A percentile compares a stretch with the other conserved stretches of the same genome.
Evolutionary conservation across 92 coral and sea anemone genomes (phyloP).

Genomic region (Metridium senile): DNA sequence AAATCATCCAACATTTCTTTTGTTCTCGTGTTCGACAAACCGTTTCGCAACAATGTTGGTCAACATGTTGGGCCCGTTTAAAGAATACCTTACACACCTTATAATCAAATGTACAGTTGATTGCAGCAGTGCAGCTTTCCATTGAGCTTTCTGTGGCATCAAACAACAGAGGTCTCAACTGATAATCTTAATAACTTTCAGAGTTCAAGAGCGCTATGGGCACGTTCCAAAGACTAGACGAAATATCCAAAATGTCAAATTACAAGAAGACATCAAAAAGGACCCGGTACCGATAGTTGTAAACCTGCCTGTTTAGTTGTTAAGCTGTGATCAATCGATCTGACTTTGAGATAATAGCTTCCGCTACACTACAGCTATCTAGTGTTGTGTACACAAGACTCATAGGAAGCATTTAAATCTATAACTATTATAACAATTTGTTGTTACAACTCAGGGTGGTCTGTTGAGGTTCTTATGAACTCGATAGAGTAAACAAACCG

Average conservation of each 20-base stretch:
- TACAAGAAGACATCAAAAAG: constrained; percentile 15
- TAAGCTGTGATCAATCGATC: background rate
- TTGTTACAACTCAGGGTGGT: background rate
- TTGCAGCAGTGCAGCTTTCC: no score
- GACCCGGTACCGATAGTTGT: background rate
- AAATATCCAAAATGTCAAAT: constrained; percentile 12
- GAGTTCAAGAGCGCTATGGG: background rate
- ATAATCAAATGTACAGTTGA: no score
- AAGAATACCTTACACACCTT: no score
- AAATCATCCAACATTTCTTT: no score
- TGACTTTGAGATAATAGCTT: constrained; percentile 4
- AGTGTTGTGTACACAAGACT: constrained; percentile 2
- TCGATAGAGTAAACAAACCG: no score
- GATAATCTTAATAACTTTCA: constrained; percentile 8
- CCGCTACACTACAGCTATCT: constrained; percentile 6
- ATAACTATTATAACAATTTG: no score
- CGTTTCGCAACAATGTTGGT: no score
- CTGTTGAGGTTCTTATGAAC: background rate
- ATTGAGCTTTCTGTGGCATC: no score
- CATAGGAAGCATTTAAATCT: constrained; percentile 3
- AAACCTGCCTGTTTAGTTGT: constrained; percentile 8
- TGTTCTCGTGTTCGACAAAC: no score
- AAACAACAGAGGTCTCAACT: background rate
- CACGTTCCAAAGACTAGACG: constrained; percentile 23
- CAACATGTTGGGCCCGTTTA: no score